Evolutionary conservation across 2,797 vertebrate species (phyloP), one percentile per base, ranked within the genome.

Genomic region (Diplodus sargus): DNA sequence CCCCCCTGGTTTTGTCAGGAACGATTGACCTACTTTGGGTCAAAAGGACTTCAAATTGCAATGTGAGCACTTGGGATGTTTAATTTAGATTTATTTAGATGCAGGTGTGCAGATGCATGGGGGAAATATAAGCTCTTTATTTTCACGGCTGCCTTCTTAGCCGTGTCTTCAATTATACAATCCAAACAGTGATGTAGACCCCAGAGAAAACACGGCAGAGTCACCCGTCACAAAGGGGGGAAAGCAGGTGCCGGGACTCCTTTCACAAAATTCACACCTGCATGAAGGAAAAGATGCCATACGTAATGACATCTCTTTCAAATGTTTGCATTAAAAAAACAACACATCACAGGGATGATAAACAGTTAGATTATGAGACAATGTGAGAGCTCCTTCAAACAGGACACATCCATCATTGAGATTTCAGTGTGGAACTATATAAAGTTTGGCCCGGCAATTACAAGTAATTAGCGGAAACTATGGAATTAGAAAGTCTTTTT

Each of bases 401-500:
- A 71, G 58, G 18, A 30, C 25, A 86, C 60, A 61, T 8, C 76
- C 64, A 59, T 86, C 18, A 77, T 84, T 76, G 79, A 28, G 30
- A 70, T 79, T 73, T 79, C 65, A 68, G 20, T 82, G 59, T 65
- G 5, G 14, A 70, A 67, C 62, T 83, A 78, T 76, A 56, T 39
- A 74, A 73, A 79, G 84, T 80, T 85, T 70, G 57, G 39, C n/a
- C 48, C 42, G 73, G 66, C 43, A 84, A 87, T 88, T 89, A 86
- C 63, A n/a, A 80, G 75, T 79, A 87, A 90, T 93, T 91, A 89
- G 59, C 60, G 64, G 60, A 87, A 90, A 85, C 64, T 87, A 84
- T 83, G 67, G 86, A 79, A 84, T 82, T 88, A 83, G 52, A 39
- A 63, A 63, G 67, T 70, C 34, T 28, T 42, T 79, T 79, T 80